Evolutionary conservation across 2,888 invertebrate genomes (phyloP).

Genomic region (Ophioninae sp.): DNA sequence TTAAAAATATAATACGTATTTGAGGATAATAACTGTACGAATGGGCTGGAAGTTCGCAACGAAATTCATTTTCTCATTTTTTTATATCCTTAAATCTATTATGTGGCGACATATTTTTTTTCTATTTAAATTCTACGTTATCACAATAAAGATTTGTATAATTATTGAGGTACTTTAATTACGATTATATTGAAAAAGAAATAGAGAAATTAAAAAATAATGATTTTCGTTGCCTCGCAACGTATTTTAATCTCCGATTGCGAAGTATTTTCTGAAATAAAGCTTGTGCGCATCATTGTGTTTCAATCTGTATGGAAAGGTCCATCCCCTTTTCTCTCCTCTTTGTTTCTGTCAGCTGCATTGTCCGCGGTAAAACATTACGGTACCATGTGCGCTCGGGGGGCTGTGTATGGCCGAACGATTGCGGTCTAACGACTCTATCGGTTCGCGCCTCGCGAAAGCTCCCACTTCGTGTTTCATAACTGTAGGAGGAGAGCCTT

Average conservation of each 20-base stretch:
- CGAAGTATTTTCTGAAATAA: neutral
- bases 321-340: neutral
- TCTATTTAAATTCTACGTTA: too few species aligned
- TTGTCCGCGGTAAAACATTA: slow-evolving; percentile 15
- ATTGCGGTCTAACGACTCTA: slow-evolving; percentile 49
- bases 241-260: neutral
- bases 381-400: slow-evolving; percentile 23
- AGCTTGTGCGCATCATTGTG: neutral
- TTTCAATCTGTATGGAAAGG: neutral
- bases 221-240: too few species aligned
- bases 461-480: slow-evolving; percentile 31
- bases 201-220: too few species aligned
- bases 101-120: too few species aligned
- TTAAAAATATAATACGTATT: too few species aligned
- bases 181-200: too few species aligned
- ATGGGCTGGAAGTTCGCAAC: too few species aligned
- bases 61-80: too few species aligned
- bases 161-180: too few species aligned
- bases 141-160: too few species aligned
- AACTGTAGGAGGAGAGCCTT: slow-evolving; percentile 22
- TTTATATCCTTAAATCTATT: too few species aligned
- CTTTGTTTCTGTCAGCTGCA: neutral
- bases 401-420: slow-evolving; percentile 42
- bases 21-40: too few species aligned
- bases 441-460: slow-evolving; percentile 30